Evolutionary conservation across 2,888 invertebrate genomes (phyloP).

Genomic region (Volucella inanis): DNA sequence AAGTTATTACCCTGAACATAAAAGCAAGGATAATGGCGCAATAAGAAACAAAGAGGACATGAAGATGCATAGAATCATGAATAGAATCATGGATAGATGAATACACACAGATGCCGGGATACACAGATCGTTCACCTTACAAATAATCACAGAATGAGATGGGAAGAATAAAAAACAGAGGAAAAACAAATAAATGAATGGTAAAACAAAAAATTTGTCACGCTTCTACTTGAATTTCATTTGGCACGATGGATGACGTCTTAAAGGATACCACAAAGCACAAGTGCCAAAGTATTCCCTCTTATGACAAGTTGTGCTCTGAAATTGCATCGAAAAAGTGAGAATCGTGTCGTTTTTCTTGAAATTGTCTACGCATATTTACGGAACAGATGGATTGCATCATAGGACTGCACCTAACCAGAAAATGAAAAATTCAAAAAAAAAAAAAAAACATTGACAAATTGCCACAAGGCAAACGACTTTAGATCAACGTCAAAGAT

Average conservation of each 20-base stretch:
- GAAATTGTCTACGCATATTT: constrained; percentile 34
- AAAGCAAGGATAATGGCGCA: constrained; percentile 41
- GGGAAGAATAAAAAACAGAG: neutral
- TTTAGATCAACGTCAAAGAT: constrained; percentile 51
- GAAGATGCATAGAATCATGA: too few species aligned
- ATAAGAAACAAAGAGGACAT: constrained; percentile 13
- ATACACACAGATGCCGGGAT: neutral
- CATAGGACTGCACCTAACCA: neutral
- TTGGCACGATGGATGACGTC: constrained; percentile 42
- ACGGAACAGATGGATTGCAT: neutral
- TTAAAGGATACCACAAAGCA: constrained; percentile 12
- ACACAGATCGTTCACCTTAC: constrained; percentile 38
- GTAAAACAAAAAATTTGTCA: constrained; percentile 20
- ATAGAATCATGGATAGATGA: too few species aligned
- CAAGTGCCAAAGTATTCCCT: constrained; percentile 6
- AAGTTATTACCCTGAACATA: constrained; percentile 24
- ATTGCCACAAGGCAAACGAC: constrained; percentile 50
- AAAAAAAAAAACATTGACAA: constrained; percentile 31
- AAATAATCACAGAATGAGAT: constrained; percentile 13
- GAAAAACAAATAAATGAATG: neutral
- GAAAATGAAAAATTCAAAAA: neutral
- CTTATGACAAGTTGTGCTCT: neutral
- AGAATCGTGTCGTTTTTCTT: neutral
- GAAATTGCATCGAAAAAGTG: neutral
- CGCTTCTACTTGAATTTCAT: constrained; percentile 42